phyloP scores from a whole-genome alignment of 2,888 invertebrate genomes.

The Andrena trimmerana region DNA sequence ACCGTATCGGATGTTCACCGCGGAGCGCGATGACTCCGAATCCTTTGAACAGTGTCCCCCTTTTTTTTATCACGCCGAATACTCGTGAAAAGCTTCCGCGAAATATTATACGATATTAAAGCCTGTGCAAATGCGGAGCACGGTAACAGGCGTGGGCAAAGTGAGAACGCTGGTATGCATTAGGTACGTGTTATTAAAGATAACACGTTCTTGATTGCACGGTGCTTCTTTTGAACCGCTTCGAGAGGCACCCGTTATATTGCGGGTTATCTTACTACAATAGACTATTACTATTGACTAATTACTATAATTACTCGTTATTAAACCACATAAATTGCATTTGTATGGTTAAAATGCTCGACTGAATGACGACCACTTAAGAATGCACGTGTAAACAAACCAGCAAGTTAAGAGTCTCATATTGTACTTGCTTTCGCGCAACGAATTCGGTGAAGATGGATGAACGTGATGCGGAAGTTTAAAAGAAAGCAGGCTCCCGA shows the following conservation, averaged over 20 bases:
- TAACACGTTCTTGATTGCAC: constrained; percentile 33
- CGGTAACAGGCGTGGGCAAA: constrained; percentile 20
- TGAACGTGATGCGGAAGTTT: constrained; percentile 2
- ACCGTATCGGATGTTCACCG: neutral
- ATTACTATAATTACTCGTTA: too few relatives aligned
- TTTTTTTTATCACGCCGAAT: constrained; percentile 27
- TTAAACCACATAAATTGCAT: too few relatives aligned
- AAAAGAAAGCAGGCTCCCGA: neutral
- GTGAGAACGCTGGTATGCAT: constrained; percentile 39
- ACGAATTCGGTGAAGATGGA: constrained; percentile 4
- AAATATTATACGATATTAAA: neutral
- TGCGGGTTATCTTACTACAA: too few relatives aligned
- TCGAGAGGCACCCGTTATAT: neutral
- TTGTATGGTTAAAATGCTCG: too few relatives aligned
- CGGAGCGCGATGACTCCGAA: neutral
- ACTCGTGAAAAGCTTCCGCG: neutral
- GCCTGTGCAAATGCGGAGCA: neutral
- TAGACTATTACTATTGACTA: too few relatives aligned
- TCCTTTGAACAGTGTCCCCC: constrained; percentile 22
- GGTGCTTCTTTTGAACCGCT: neutral
- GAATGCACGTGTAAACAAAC: neutral
- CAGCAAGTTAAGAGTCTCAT: neutral
- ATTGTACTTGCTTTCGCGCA: neutral
- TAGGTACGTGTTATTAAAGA: constrained; percentile 45
- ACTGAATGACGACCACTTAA: neutral